phyloP scores from a whole-genome alignment of 2,113 vertebrate genomes.

The Ameiurus melas region DNA sequence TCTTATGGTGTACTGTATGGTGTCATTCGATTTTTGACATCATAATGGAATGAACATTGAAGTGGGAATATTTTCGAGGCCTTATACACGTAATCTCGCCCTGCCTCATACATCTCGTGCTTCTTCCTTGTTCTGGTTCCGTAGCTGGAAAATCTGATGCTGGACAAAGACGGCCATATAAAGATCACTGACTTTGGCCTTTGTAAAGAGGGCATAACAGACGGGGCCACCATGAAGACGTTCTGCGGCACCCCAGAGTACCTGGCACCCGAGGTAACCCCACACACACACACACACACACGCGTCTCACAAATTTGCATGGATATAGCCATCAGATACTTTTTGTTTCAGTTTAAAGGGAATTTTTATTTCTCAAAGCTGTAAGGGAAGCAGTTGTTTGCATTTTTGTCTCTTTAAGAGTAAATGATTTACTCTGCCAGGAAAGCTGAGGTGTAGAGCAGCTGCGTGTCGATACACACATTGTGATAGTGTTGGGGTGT shows the following conservation, averaged over 20 bases:
- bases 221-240: conserved; percentile 92
- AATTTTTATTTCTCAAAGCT: neutral
- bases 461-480: conserved; percentile 3
- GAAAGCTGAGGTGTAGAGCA: conserved; percentile 11
- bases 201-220: conserved; percentile 91
- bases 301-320: neutral
- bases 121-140: neutral
- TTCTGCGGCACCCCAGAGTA: conserved; percentile 95
- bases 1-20: neutral
- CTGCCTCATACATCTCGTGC: neutral
- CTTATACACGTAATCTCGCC: neutral
- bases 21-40: neutral
- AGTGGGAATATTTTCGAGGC: neutral
- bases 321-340: neutral
- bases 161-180: conserved; percentile 94
- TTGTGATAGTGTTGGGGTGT: conserved; percentile 30
- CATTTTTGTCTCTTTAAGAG: conserved; percentile 60
- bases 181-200: conserved; percentile 95
- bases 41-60: too few relatives aligned
- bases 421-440: conserved; percentile 53
- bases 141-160: conserved; percentile 94
- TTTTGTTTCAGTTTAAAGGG: neutral
- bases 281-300: neutral
- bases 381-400: conserved; percentile 31
- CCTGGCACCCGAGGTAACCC: conserved; percentile 86